These are phyloP conservation scores for Tenualosa thibaudeaui DNA, from an alignment of 2,797 vertebrate genomes.

Conservation along the genomic window DNA sequence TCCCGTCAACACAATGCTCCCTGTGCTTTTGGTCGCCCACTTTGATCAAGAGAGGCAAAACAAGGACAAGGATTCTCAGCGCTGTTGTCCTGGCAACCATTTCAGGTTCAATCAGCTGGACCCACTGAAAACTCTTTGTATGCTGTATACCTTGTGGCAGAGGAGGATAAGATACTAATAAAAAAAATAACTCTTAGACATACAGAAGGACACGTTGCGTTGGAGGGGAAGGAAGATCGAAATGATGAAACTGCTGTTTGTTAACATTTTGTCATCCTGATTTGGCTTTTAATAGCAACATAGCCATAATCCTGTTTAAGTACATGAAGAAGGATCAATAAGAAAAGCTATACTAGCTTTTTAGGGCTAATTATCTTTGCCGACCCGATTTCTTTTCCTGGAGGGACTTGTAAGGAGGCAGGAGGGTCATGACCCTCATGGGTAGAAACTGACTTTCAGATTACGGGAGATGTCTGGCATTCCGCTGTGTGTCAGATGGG, in stretches of 20 bases:
- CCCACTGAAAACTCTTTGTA: constrained; percentile 57
- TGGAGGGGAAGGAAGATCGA: not conserved
- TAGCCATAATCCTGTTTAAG: not conserved
- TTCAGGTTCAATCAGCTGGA: constrained; percentile 62
- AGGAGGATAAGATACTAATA: constrained; percentile 40
- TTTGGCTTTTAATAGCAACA: not conserved
- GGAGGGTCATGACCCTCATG: not conserved
- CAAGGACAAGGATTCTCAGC: constrained; percentile 50
- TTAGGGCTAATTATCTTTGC: not conserved
- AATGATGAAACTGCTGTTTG: not conserved
- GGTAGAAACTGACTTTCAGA: not conserved
- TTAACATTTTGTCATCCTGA: not conserved
- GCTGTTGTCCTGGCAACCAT: constrained; percentile 57
- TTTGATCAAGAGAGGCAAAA: constrained; percentile 54
- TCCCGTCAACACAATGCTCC: constrained; percentile 23
- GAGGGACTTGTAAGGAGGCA: not conserved
- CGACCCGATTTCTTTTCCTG: not conserved
- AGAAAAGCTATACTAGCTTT: not conserved
- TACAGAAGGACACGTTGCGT: not conserved
- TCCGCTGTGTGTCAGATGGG: constrained; percentile 22
- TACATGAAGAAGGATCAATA: not conserved
- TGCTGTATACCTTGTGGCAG: constrained; percentile 53
- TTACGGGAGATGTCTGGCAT: constrained; percentile 30
- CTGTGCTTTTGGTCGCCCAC: constrained; percentile 44
- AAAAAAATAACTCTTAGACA: constrained; percentile 2